Evolutionary conservation across 1,140 invertebrate species (phyloP).

Genomic region (Trachymyrmex septentrionalis): DNA sequence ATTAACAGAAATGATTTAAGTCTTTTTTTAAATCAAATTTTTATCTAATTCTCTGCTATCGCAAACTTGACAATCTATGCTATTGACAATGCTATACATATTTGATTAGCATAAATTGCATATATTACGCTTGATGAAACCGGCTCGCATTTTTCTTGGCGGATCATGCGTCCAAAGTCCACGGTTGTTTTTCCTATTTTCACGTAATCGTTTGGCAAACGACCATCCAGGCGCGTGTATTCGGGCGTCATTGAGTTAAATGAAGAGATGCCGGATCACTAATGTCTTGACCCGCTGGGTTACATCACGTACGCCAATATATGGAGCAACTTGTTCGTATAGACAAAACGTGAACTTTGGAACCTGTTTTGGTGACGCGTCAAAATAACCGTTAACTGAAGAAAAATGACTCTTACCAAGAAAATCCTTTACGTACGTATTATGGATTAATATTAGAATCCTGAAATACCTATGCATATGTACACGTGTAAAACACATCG

Average conservation of each 20-base stretch:
- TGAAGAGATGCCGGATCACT: conserved; percentile 44
- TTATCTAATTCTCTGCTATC: not conserved
- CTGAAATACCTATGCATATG: not conserved
- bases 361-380: conserved; percentile 26
- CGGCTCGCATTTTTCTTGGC: conserved; percentile 43
- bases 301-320: conserved; percentile 43
- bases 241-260: conserved; percentile 52
- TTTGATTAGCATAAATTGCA: conserved; percentile 42
- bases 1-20: not conserved
- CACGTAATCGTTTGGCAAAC: conserved; percentile 47
- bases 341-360: conserved; percentile 48
- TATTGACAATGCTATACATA: conserved; percentile 1
- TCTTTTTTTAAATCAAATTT: not conserved
- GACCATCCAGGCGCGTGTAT: not conserved
- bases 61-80: not conserved
- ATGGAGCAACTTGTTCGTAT: conserved; percentile 25
- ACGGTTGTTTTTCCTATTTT: conserved; percentile 64
- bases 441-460: conserved; percentile 14
- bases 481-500: not conserved
- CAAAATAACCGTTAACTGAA: not conserved
- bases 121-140: conserved; percentile 36
- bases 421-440: not conserved
- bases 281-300: conserved; percentile 55
- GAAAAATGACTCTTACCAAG: not conserved
- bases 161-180: conserved; percentile 61